Conservation (phyloP, 2,113 vertebrate genomes). For the Tonatia bakeri region DNA sequence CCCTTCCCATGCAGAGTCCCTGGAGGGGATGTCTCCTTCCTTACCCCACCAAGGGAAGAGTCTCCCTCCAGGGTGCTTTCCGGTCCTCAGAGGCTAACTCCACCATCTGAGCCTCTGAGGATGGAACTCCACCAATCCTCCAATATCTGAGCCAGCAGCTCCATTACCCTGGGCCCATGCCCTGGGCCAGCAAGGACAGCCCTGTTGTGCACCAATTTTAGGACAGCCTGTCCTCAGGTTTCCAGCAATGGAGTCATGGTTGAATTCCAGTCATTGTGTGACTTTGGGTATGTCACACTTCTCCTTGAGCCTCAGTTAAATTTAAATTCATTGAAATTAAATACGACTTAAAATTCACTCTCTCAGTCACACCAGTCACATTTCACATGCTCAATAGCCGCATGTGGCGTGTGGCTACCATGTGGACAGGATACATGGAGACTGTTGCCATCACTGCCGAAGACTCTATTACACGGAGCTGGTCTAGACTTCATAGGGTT, state of each 20-base stretch:
- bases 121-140: not conserved
- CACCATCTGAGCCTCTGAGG: not conserved
- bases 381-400: not conserved
- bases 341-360: not conserved
- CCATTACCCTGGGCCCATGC: not conserved
- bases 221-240: not conserved
- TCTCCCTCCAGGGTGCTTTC: not conserved
- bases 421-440: not conserved
- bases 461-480: not conserved
- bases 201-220: not conserved
- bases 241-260: not conserved
- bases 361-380: not conserved
- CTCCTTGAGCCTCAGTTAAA: not conserved
- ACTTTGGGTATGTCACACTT: not conserved
- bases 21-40: not conserved
- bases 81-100: not conserved
- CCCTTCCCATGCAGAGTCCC: not conserved
- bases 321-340: not conserved
- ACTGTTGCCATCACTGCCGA: not conserved
- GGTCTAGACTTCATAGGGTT: not conserved
- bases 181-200: not conserved
- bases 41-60: not conserved
- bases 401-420: not conserved
- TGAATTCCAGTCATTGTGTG: not conserved
- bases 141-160: not conserved